Evolutionary conservation across 2,113 vertebrate genomes (phyloP).

Genomic region (Carollia perspicillata): DNA sequence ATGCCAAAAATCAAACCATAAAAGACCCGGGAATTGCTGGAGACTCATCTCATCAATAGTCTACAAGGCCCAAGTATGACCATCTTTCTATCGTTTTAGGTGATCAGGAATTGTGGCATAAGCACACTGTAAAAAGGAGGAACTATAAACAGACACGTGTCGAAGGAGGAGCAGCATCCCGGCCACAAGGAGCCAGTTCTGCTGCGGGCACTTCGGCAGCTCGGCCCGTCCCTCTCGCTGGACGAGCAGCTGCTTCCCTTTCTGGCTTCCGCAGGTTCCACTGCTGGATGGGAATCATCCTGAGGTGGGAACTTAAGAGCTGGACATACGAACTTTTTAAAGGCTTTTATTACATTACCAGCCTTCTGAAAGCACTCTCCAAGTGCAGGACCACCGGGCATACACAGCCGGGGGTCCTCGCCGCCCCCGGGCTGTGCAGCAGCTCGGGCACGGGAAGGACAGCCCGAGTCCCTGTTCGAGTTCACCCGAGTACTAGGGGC

Average conservation of each 20-base stretch:
- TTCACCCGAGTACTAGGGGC: neutral
- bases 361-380: neutral
- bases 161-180: neutral
- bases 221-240: neutral
- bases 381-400: neutral
- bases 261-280: neutral
- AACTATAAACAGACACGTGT: neutral
- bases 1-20: neutral
- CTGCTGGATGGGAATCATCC: neutral
- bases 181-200: accelerated
- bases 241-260: neutral
- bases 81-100: neutral
- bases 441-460: too few species aligned
- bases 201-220: neutral
- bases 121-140: neutral
- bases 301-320: neutral
- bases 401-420: too few species aligned
- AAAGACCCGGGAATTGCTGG: neutral
- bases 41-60: neutral
- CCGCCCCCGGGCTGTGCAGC: too few species aligned
- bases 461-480: accelerated
- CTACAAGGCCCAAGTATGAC: neutral
- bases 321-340: too few species aligned
- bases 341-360: neutral
- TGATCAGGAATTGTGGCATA: neutral